Evolutionary conservation across 1,140 invertebrate species (phyloP).

Genomic region (Trichoplusia ni): DNA sequence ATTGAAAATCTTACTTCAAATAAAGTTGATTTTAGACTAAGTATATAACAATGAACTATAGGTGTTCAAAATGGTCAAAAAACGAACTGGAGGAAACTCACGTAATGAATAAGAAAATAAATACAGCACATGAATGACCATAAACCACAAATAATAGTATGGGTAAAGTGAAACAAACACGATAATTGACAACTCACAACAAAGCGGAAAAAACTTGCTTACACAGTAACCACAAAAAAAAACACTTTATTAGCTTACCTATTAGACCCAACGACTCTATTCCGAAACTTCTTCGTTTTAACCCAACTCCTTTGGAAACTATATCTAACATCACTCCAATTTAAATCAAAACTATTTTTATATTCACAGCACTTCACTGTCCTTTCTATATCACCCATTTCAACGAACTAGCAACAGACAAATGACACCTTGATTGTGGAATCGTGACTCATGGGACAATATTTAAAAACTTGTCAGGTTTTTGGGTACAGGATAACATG

Average conservation of each 20-base stretch:
- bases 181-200: too few species aligned
- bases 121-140: too few species aligned
- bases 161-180: too few species aligned
- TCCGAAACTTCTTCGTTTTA: slow-evolving; percentile 53
- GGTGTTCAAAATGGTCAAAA: too few species aligned
- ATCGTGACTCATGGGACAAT: slow-evolving; percentile 5
- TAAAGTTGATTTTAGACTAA: too few species aligned
- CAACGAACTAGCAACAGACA: background rate
- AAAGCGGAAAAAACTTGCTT: too few species aligned
- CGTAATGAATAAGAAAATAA: too few species aligned
- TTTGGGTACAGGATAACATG: background rate
- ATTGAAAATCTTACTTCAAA: too few species aligned
- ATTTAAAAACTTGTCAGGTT: background rate
- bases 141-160: too few species aligned
- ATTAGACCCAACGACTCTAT: slow-evolving; percentile 50
- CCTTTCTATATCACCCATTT: slow-evolving; percentile 37
- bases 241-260: slow-evolving; percentile 43
- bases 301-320: slow-evolving; percentile 57
- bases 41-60: too few species aligned
- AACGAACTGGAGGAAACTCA: too few species aligned
- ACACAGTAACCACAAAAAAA: too few species aligned
- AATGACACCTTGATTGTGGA: background rate
- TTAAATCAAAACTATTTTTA: slow-evolving; percentile 21
- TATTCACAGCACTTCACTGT: slow-evolving; percentile 55
- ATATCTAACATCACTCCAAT: slow-evolving; percentile 51